Conservation (phyloP, 2,888 invertebrate species). For the Ganaspis brasiliensis region DNA sequence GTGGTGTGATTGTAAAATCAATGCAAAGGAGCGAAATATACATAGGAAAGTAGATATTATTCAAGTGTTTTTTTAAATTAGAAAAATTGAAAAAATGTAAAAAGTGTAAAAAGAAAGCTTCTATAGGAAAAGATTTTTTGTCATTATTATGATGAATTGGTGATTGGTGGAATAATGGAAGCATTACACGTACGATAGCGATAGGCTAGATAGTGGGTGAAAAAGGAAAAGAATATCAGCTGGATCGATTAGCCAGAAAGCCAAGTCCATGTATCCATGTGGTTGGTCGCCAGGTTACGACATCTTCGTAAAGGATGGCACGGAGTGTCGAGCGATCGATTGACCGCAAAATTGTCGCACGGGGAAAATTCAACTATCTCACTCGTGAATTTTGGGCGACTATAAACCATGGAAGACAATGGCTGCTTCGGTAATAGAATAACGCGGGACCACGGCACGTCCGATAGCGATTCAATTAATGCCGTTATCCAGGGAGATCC, state of each 20-base stretch:
- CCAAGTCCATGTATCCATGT: constrained; percentile 3
- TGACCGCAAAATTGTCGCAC: constrained; percentile 58
- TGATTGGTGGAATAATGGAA: background rate
- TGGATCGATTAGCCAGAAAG: constrained; percentile 17
- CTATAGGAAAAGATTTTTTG: background rate
- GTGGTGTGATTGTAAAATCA: constrained; percentile 24
- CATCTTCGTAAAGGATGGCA: constrained; percentile 14
- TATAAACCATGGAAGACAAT: constrained; percentile 78
- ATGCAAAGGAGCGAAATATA: constrained; percentile 19
- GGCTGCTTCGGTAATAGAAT: constrained; percentile 78
- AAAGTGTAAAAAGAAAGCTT: background rate
- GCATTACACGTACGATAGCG: background rate
- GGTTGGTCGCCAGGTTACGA: constrained; percentile 9
- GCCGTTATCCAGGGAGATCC: constrained; percentile 74
- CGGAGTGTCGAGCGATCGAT: constrained; percentile 49
- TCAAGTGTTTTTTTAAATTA: too few species aligned
- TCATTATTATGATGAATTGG: background rate
- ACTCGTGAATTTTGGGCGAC: constrained; percentile 64
- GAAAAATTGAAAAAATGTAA: background rate
- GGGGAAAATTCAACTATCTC: constrained; percentile 60
- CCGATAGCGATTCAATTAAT: constrained; percentile 78
- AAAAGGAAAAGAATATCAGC: background rate
- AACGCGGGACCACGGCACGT: constrained; percentile 75
- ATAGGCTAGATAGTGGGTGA: background rate
- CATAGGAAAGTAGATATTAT: too few species aligned